Conservation (phyloP, 2,797 vertebrate species). For the Molothrus ater region DNA sequence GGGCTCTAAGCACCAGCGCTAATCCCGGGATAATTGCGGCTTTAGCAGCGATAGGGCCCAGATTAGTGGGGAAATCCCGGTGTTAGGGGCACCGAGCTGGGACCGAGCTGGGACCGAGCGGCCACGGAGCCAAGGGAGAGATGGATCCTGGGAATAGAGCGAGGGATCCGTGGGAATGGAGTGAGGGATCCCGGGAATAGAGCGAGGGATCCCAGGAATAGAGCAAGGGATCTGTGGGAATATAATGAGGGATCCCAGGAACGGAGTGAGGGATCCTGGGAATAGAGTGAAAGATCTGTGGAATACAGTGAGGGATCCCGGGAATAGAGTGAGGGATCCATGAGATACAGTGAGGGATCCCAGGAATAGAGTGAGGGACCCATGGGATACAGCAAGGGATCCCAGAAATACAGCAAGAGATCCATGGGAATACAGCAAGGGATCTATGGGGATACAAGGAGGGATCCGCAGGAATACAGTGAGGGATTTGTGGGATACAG, state of each 20-base stretch:
- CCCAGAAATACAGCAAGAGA: fast-evolving
- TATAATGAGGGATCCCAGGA: fast-evolving
- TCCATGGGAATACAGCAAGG: fast-evolving
- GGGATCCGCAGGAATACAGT: fast-evolving
- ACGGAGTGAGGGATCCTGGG: fast-evolving
- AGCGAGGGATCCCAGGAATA: fast-evolving
- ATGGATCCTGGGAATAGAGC: fast-evolving
- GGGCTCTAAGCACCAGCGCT: background rate
- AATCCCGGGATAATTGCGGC: conserved; percentile 32
- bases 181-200: fast-evolving
- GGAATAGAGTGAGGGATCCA: background rate
- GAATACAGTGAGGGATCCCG: background rate
- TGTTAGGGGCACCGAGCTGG: background rate
- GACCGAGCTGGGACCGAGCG: background rate
- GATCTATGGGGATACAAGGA: background rate
- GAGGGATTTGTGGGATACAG: fast-evolving
- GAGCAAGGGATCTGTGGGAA: too few species aligned
- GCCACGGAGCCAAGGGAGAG: fast-evolving
- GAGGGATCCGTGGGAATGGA: fast-evolving
- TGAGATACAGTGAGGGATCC: fast-evolving
- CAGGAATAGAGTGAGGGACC: fast-evolving
- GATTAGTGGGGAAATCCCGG: background rate
- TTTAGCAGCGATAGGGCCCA: conserved; percentile 43
- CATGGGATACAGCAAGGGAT: fast-evolving
- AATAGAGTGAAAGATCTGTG: background rate